These are phyloP conservation scores for Nebria ingens DNA, from an alignment of 1,140 invertebrate species.

Conservation along the genomic window DNA sequence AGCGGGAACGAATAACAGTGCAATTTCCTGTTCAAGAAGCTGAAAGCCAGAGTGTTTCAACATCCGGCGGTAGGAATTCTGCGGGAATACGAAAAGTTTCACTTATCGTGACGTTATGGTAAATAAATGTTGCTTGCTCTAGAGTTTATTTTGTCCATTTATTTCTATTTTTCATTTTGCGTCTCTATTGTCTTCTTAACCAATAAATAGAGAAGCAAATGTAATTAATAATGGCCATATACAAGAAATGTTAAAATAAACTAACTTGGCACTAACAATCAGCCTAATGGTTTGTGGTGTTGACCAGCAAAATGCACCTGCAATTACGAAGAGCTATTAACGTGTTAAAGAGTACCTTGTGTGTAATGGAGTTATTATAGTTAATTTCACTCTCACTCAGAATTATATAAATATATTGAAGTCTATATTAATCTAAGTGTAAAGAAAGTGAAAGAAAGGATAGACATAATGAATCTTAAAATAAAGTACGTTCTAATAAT, in stretches of 20 bases:
- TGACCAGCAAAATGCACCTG: background rate
- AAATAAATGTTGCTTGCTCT: background rate
- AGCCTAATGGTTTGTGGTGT: background rate
- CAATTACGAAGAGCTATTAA: no score
- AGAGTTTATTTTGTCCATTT: no score
- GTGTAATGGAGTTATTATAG: no score
- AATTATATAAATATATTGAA: no score
- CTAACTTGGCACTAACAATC: background rate
- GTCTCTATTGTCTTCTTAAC: background rate
- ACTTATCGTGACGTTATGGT: background rate
- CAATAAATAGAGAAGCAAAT: background rate
- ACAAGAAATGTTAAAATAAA: background rate
- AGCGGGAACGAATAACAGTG: conserved; percentile 6
- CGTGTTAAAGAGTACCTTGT: no score
- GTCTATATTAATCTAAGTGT: no score
- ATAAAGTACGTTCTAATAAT: no score
- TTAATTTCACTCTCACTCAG: no score
- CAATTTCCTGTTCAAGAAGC: conserved; percentile 7
- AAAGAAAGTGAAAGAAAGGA: no score
- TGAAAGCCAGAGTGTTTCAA: conserved; percentile 5
- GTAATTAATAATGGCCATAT: background rate
- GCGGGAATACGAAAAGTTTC: background rate
- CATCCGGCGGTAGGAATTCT: background rate
- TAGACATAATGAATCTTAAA: no score
- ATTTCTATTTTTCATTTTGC: no score